Evolutionary conservation across 2,888 invertebrate genomes (phyloP), one percentile per base, ranked within the genome.

Genomic region (Lampropteryx suffumata): DNA sequence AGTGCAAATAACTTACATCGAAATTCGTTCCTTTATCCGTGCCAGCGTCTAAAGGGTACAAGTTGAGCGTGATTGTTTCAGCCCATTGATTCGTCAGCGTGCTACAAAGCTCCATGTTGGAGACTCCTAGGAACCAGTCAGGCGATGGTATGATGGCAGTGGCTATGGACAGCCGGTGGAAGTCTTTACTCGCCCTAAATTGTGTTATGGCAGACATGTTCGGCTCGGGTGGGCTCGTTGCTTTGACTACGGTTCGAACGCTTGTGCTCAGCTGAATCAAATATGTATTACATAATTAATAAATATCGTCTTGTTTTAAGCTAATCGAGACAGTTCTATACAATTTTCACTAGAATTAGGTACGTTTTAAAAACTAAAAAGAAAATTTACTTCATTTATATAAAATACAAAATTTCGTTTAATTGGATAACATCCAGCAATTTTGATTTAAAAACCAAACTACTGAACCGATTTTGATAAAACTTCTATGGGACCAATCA

Each of bases 91-190:
- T 67, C 0, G 96, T 96, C 72, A 96, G 94, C 5, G 89, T 81
- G 12, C 94, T 90, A 68, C 99, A 99, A 1, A 99, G 90, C 75
- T 99, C 96, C 45, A 98, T 83, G 0, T 96, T 95, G 29, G 94
- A 95, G 0, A 99, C 94, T 1, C 99, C 99, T 1, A 98, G 95
- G 57, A 98, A 96, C 99, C 99, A 99, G 84, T 99, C 99, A 0
- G 99, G 99, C 0, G 98, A 90, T 0, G 89, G 89, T 27, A 85
- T 59, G 12, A 90, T 79, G 1, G 83, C 86, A 0, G 83, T 75
- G 1, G 79, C 87, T 3, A 90, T 52, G 0, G 89, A 86, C 1
- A 90, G 78, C 9, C 83, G 63, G 46, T 89, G 89, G 45, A 84
- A 78, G 3, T 76, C 70, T 7, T 62, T 69, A n/a, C 75, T 82